Percentiles rank a stretch among this genome's conserved stretches.
Evolutionary conservation across 2,888 invertebrate genomes (phyloP).

Genomic region (Drosophila fungiperda): DNA sequence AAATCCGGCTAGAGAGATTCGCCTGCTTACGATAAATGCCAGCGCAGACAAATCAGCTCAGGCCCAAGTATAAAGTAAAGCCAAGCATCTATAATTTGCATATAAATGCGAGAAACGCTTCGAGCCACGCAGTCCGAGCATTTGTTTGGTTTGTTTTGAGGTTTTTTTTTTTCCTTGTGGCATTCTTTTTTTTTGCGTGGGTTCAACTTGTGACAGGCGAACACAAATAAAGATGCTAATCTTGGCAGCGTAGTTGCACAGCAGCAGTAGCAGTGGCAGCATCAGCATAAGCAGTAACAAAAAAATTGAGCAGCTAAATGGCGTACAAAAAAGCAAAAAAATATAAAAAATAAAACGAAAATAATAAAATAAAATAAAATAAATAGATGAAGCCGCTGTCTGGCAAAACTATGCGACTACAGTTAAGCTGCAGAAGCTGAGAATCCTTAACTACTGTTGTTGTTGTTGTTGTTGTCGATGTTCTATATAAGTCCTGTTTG

Average conservation of each 20-base stretch:
- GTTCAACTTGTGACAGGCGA: conserved; percentile 72
- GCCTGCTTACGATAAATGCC: conserved; percentile 69
- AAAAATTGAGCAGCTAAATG: conserved; percentile 64
- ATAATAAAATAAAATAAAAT: conserved; percentile 46
- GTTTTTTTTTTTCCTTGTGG: neutral
- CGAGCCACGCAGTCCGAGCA: conserved; percentile 57
- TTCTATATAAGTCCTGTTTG: conserved; percentile 58
- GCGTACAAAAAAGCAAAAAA: conserved; percentile 43
- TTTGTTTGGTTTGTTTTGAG: conserved; percentile 42
- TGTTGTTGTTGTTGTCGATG: conserved; percentile 29
- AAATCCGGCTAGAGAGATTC: conserved; percentile 64
- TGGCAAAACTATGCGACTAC: conserved; percentile 54
- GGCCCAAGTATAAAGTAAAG: conserved; percentile 55
- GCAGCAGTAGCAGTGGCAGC: conserved; percentile 17
- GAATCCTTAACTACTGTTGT: conserved; percentile 50
- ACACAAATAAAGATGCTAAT: conserved; percentile 80
- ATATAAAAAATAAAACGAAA: conserved; percentile 23
- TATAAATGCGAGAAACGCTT: conserved; percentile 75
- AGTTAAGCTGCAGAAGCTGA: conserved; percentile 42
- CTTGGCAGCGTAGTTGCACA: conserved; percentile 65
- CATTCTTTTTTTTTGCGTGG: conserved; percentile 4
- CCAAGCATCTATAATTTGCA: conserved; percentile 79
- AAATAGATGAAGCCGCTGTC: conserved; percentile 50
- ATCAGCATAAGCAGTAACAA: conserved; percentile 35
- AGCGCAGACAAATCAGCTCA: conserved; percentile 70